phyloP scores from a whole-genome alignment of 2,888 invertebrate species.

The Alsophila aescularia region DNA sequence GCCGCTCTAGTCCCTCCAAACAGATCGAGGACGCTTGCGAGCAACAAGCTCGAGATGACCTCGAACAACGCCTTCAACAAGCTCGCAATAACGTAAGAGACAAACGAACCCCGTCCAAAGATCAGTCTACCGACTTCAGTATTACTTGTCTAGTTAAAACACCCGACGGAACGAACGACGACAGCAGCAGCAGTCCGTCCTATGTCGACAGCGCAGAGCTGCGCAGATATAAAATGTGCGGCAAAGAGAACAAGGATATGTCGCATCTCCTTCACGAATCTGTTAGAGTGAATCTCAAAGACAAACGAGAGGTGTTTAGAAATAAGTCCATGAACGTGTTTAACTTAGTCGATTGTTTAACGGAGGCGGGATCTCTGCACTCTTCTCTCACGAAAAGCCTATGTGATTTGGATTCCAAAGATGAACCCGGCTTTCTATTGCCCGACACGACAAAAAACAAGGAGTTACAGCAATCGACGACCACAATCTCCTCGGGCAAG shows the following conservation, averaged over 20 bases:
- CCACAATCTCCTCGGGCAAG: slow-evolving; percentile 78
- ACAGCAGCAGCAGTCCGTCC: slow-evolving; percentile 49
- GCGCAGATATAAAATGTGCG: slow-evolving; percentile 59
- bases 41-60: slow-evolving; percentile 52
- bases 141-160: slow-evolving; percentile 68
- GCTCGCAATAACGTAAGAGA: slow-evolving; percentile 66
- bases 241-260: slow-evolving; percentile 73
- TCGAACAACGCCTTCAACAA: slow-evolving; percentile 63
- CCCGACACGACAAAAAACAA: slow-evolving; percentile 65
- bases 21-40: slow-evolving; percentile 44
- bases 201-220: slow-evolving; percentile 57
- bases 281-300: slow-evolving; percentile 60
- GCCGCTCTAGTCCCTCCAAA: slow-evolving; percentile 60
- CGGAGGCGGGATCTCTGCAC: slow-evolving; percentile 73
- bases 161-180: slow-evolving; percentile 59
- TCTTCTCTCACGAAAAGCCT: slow-evolving; percentile 78
- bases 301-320: slow-evolving; percentile 79
- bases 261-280: slow-evolving; percentile 57
- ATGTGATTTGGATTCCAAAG: slow-evolving; percentile 76
- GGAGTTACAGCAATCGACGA: slow-evolving; percentile 74
- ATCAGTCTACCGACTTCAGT: slow-evolving; percentile 60
- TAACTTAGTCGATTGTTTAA: slow-evolving; percentile 76
- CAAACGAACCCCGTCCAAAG: slow-evolving; percentile 56
- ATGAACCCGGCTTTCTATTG: slow-evolving; percentile 66
- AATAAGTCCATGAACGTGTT: slow-evolving; percentile 80